Percentiles rank a stretch among this genome's conserved stretches.
Conservation (phyloP, 2,888 invertebrate species). For the Diplolepis rosae region DNA sequence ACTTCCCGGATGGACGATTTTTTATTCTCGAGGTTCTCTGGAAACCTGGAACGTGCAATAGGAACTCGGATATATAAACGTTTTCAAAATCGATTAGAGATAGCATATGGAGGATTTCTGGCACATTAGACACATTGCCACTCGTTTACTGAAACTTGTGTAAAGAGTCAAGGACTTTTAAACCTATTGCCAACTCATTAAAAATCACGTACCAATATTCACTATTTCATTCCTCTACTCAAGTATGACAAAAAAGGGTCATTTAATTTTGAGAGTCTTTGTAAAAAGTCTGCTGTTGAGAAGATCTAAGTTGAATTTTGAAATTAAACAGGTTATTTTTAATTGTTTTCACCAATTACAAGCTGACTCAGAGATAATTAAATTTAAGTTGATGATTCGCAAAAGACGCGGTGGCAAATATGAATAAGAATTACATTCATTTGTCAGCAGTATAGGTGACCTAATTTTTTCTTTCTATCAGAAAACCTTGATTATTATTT, state of each 20-base stretch:
- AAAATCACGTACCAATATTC: neutral
- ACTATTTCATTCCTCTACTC: neutral
- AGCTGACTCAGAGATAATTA: neutral
- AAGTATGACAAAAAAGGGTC: neutral
- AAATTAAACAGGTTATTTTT: neutral
- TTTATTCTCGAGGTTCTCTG: neutral
- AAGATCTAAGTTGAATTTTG: too few relatives aligned
- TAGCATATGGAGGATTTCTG: slow-evolving; percentile 25
- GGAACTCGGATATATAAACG: neutral
- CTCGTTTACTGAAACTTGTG: slow-evolving; percentile 24
- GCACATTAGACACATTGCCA: slow-evolving; percentile 23
- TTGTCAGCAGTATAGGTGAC: neutral
- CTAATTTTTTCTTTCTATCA: neutral
- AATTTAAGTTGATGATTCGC: neutral
- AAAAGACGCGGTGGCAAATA: neutral
- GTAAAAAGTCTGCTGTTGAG: neutral
- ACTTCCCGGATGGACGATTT: slow-evolving; percentile 8
- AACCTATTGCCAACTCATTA: slow-evolving; percentile 17
- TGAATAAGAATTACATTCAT: neutral
- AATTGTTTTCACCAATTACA: neutral
- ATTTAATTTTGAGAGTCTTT: neutral
- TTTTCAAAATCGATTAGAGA: slow-evolving; percentile 18
- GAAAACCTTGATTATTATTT: neutral
- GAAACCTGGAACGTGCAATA: neutral
- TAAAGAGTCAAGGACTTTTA: slow-evolving; percentile 26